Evolutionary conservation across 2,888 invertebrate genomes (phyloP), one percentile per base, ranked within the genome.

Genomic region (Dolichopus griseipennis): DNA sequence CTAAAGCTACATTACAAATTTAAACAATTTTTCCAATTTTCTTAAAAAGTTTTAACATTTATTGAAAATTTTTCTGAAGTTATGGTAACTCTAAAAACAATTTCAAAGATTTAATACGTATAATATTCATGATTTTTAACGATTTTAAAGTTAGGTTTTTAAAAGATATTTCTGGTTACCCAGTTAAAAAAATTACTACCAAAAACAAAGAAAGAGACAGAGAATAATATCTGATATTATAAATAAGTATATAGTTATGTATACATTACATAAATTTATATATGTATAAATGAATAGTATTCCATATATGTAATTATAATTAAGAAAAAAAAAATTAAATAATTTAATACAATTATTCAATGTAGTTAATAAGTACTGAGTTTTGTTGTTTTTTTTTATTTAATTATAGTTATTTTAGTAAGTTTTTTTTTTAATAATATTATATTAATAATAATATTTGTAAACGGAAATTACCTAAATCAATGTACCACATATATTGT

Each of bases 391-490:
- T 41, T 41, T 41, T 41, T 41, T 41, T 41, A 2, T 12, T 41
- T 12, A 41, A 41, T 41, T 12, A 41, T 41, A 41, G 9, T 9
- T 41, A 41, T 7, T 27, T 12, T 41, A 5, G 15, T 41, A 41
- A 2, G 41, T 7, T 5, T 41, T 12, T 41, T n/a, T 41, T 27
- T 27, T 27, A 15, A 12, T 9, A 41, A 12, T 41, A 41, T 41
- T 15, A 41, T 41, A 41, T 41, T 41, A 41, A 41, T 12, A 41
- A 12, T 9, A 12, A n/a, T 52, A 52, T 52, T 52, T 52, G 18
- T 52, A 52, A 52, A 52, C 52, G 52, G 52, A 52, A 52, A 52
- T 52, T 52, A 15, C 52, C 52, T 52, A 52, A 52, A 52, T 52
- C 52, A 52, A 18, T 52, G 15, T 52, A 12, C n/a, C 52, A 52